Evolutionary conservation across 1,140 invertebrate genomes (phyloP).

Genomic region (Drosophila lini): DNA sequence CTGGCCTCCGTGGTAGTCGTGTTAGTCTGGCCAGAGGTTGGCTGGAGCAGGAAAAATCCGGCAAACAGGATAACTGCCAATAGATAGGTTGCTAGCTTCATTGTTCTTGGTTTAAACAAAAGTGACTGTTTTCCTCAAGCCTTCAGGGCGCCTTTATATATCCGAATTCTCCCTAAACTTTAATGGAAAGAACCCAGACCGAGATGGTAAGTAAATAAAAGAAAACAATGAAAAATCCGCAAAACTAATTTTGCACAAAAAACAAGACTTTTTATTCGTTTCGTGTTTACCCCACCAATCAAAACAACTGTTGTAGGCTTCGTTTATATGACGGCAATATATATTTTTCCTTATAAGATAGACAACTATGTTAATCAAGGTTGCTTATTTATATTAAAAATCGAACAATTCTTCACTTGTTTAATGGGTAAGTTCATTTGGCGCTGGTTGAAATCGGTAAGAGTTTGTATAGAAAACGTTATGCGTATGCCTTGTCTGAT

Average conservation of each 20-base stretch:
- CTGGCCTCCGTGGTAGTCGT: constrained; percentile 17
- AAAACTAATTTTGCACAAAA: constrained; percentile 10
- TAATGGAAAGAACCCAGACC: constrained; percentile 4
- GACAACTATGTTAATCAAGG: constrained; percentile 41
- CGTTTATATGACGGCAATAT: constrained; percentile 41
- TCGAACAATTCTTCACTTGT: constrained; percentile 67
- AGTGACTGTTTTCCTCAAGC: background rate
- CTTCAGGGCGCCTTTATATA: constrained; percentile 21
- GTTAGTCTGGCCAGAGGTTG: constrained; percentile 21
- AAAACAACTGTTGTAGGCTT: constrained; percentile 25
- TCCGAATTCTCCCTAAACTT: background rate
- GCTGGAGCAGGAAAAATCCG: constrained; percentile 19
- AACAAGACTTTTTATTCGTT: constrained; percentile 2
- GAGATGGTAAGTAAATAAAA: constrained; percentile 14
- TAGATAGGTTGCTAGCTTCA: constrained; percentile 38
- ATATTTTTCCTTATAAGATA: constrained; percentile 44
- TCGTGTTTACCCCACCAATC: constrained; percentile 11
- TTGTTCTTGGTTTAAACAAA: constrained; percentile 9
- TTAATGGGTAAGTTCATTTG: constrained; percentile 74
- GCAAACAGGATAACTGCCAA: constrained; percentile 32
- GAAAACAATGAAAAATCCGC: constrained; percentile 26
- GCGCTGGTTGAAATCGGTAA: constrained; percentile 72
- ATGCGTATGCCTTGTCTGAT: constrained; percentile 42
- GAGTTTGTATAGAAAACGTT: constrained; percentile 59
- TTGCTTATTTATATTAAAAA: constrained; percentile 61